Percentiles rank a stretch among this genome's conserved stretches.
Conservation (phyloP, 2,113 vertebrate genomes). For the Entelurus aequoreus region DNA sequence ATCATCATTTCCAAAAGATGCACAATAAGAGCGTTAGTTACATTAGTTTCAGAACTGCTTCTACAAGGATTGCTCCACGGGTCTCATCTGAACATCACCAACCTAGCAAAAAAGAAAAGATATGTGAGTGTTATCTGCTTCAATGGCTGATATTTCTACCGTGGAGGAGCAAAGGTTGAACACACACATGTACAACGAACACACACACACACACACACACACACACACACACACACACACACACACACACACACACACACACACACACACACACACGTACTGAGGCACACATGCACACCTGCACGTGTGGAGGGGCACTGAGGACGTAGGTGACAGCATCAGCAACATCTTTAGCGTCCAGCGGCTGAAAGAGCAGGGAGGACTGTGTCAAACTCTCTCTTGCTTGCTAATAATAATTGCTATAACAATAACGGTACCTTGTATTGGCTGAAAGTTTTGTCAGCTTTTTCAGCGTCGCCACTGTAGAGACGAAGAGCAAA, state of each 20-base stretch:
- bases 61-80: conserved; percentile 70
- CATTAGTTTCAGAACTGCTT: not conserved
- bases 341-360: conserved; percentile 39
- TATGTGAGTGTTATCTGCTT: not conserved
- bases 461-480: conserved; percentile 14
- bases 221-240: not conserved
- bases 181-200: no score
- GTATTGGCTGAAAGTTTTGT: not conserved
- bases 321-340: conserved; percentile 30
- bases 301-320: conserved; percentile 43
- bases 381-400: not conserved
- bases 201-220: no score
- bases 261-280: no score
- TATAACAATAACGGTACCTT: conserved; percentile 20
- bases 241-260: no score
- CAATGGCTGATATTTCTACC: not conserved
- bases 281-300: conserved; percentile 14
- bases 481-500: conserved; percentile 16
- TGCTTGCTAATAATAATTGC: not conserved
- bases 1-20: no score
- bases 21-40: no score
- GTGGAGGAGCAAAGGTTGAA: not conserved
- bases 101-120: conserved; percentile 68
- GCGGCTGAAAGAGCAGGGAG: conserved; percentile 14
- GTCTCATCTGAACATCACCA: conserved; percentile 81